These are phyloP conservation scores for Lasiommata megera DNA, from an alignment of 2,888 invertebrate species.

Conservation along the genomic window DNA sequence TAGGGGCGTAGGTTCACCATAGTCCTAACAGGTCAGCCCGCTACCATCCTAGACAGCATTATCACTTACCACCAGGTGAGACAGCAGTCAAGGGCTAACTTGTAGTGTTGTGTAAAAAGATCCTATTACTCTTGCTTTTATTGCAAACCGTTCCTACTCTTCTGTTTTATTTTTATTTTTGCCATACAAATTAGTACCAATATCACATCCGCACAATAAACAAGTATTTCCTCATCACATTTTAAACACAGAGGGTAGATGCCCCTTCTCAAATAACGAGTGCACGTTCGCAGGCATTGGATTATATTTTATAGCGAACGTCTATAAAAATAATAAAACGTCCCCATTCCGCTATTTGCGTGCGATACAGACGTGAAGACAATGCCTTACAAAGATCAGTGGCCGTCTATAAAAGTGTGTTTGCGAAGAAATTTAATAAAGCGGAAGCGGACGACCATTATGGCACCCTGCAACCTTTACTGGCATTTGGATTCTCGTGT, in stretches of 20 bases:
- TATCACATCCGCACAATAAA: not conserved
- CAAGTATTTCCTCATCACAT: not conserved
- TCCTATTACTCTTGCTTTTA: too few relatives aligned
- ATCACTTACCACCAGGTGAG: too few relatives aligned
- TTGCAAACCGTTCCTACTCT: too few relatives aligned
- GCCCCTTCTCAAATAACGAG: constrained; percentile 1
- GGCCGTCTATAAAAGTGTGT: constrained; percentile 76
- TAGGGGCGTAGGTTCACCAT: too few relatives aligned
- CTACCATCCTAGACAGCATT: too few relatives aligned
- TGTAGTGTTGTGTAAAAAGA: too few relatives aligned
- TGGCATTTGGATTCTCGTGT: constrained; percentile 29
- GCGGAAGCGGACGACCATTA: constrained; percentile 76
- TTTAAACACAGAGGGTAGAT: not conserved
- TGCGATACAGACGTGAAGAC: constrained; percentile 72
- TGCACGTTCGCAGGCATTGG: constrained; percentile 10
- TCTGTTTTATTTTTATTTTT: too few relatives aligned
- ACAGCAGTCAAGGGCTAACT: too few relatives aligned
- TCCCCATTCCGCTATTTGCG: constrained; percentile 75
- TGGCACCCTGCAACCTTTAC: constrained; percentile 50
- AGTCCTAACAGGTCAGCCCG: too few relatives aligned
- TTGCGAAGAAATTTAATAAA: constrained; percentile 82
- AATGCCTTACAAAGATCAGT: constrained; percentile 68
- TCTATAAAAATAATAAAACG: constrained; percentile 70
- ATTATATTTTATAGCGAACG: constrained; percentile 29
- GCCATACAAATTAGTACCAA: not conserved